A percentile compares a stretch with the other conserved stretches of the same genome.
These are phyloP conservation scores for Sturnira hondurensis DNA, from an alignment of 2,113 vertebrate genomes.

Conservation along the genomic window DNA sequence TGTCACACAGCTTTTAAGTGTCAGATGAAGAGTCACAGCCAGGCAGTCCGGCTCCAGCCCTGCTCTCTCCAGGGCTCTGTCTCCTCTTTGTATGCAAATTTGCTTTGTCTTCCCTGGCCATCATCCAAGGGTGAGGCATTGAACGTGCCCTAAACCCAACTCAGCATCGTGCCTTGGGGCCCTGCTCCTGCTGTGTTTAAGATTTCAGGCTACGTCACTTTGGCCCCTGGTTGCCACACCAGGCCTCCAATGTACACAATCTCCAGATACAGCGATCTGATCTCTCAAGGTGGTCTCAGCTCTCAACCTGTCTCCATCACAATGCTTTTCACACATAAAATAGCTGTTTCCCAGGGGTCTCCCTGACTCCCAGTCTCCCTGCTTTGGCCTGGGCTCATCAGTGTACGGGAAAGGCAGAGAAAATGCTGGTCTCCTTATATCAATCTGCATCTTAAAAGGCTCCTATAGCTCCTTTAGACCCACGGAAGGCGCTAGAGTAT, in stretches of 20 bases:
- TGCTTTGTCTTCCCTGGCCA: background rate
- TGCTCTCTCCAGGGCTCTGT: background rate
- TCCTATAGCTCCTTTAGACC: background rate
- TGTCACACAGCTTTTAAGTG: background rate
- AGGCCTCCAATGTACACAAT: background rate
- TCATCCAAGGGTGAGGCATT: background rate
- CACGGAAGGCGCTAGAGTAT: background rate
- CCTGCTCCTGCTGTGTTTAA: background rate
- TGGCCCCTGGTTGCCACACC: background rate
- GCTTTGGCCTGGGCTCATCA: background rate
- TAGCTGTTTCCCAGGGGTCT: background rate
- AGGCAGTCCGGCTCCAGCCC: background rate
- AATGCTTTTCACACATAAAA: fast-evolving
- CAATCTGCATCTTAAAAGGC: background rate
- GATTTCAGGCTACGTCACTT: background rate
- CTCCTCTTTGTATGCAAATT: background rate
- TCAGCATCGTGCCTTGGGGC: background rate
- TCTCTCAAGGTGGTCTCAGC: no score
- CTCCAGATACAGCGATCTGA: fast-evolving
- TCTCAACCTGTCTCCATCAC: background rate
- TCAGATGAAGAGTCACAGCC: background rate
- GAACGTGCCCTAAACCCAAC: background rate
- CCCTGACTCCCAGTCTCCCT: background rate
- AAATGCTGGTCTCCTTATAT: background rate
- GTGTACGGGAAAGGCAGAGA: background rate